Conservation (phyloP, 2,797 vertebrate species). For the Sciurus vulgaris region DNA sequence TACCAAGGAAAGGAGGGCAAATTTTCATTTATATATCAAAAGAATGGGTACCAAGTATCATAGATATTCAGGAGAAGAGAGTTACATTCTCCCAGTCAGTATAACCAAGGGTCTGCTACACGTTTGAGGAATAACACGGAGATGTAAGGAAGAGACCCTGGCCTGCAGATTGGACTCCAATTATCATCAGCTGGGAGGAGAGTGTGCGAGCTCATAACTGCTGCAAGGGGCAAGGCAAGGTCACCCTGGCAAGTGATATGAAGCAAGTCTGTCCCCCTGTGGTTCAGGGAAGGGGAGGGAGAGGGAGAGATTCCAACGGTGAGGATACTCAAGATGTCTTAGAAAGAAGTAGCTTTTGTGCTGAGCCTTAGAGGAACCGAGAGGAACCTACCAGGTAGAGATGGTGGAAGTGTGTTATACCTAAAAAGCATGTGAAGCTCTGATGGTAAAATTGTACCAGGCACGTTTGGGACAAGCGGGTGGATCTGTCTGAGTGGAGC, state of each 20-base stretch:
- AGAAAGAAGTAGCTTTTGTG: slow-evolving; percentile 1
- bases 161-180: background rate
- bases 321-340: background rate
- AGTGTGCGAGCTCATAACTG: fast-evolving
- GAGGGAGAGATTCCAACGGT: background rate
- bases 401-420: background rate
- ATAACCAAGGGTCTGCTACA: fast-evolving
- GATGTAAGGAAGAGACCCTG: fast-evolving
- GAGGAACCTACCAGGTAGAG: background rate
- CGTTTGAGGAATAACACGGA: background rate
- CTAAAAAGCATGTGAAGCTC: background rate
- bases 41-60: background rate
- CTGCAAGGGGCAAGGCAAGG: background rate
- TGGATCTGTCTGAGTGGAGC: background rate
- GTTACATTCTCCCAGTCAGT: background rate
- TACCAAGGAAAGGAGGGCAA: background rate
- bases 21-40: background rate
- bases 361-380: background rate
- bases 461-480: background rate
- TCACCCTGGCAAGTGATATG: background rate
- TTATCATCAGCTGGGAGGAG: background rate
- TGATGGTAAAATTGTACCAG: background rate
- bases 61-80: background rate
- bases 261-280: background rate
- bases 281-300: background rate